A percentile compares a stretch with the other conserved stretches of the same genome.
phyloP scores from a whole-genome alignment of 2,797 vertebrate species.

The Cossypha caffra region DNA sequence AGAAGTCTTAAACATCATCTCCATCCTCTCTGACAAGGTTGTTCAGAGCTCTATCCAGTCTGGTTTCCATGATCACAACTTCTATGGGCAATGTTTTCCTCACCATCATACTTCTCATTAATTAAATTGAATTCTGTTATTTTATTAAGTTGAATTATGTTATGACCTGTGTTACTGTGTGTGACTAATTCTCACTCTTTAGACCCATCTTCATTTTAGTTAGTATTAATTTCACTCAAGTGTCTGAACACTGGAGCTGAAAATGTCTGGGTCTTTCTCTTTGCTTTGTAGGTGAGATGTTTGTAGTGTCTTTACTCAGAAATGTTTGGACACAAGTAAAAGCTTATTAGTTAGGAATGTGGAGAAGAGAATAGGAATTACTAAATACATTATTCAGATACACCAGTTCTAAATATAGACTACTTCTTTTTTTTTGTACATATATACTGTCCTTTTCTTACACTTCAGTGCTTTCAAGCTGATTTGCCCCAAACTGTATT shows the following conservation, averaged over 20 bases:
- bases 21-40: fast-evolving
- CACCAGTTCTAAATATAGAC: not conserved
- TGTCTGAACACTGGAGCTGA: not conserved
- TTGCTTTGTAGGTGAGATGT: not conserved
- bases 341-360: not conserved
- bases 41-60: not conserved
- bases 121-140: not conserved
- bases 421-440: not conserved
- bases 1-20: not conserved
- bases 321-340: not conserved
- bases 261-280: not conserved
- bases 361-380: not conserved
- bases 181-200: not conserved
- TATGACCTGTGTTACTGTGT: not conserved
- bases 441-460: not conserved
- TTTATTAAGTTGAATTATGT: not conserved
- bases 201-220: not conserved
- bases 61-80: not conserved
- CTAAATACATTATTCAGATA: not conserved
- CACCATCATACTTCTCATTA: not conserved
- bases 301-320: not conserved
- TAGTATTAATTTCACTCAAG: not conserved
- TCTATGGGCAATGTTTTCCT: not conserved
- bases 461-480: not conserved
- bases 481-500: not conserved